Evolutionary conservation across 1,140 invertebrate genomes (phyloP).

Genomic region (Coelopa frigida): DNA sequence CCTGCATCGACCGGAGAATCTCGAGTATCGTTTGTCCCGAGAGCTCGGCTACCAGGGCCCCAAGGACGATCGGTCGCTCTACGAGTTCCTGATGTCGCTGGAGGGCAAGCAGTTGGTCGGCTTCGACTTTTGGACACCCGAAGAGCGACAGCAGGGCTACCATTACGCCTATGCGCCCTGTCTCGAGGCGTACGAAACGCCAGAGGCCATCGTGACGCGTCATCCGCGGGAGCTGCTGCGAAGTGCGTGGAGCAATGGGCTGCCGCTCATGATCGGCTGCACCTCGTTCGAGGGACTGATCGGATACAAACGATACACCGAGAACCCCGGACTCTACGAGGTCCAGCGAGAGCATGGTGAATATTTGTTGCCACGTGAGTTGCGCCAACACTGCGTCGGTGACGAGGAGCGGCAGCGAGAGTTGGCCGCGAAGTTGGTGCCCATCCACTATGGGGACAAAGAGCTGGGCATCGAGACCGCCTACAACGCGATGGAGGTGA

Average conservation of each 20-base stretch:
- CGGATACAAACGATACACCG: constrained; percentile 3
- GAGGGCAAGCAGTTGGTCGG: constrained; percentile 16
- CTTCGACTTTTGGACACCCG: constrained; percentile 12
- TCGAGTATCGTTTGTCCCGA: constrained; percentile 28
- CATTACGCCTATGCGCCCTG: constrained; percentile 14
- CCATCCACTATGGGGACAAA: constrained; percentile 12
- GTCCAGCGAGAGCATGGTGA: constrained; percentile 9
- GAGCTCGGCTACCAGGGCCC: constrained; percentile 29
- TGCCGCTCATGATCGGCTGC: constrained; percentile 27
- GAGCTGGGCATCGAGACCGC: constrained; percentile 2
- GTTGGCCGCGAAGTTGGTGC: constrained; percentile 18
- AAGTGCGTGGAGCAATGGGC: constrained; percentile 24
- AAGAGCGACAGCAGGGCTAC: constrained; percentile 5
- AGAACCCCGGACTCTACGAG: neutral
- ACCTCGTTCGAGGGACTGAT: constrained; percentile 5
- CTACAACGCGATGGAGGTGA: neutral
- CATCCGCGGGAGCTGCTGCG: constrained; percentile 22
- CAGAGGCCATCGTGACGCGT: constrained; percentile 15
- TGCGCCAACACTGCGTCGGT: constrained; percentile 8
- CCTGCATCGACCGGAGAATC: constrained; percentile 11
- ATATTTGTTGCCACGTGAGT: constrained; percentile 16
- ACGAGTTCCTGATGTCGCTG: constrained; percentile 15
- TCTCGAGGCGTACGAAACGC: constrained; percentile 19
- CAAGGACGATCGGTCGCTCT: constrained; percentile 20
- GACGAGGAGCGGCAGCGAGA: constrained; percentile 13